Evolutionary conservation across 2,113 vertebrate genomes (phyloP).

Genomic region (Neolamprologus sp.): DNA sequence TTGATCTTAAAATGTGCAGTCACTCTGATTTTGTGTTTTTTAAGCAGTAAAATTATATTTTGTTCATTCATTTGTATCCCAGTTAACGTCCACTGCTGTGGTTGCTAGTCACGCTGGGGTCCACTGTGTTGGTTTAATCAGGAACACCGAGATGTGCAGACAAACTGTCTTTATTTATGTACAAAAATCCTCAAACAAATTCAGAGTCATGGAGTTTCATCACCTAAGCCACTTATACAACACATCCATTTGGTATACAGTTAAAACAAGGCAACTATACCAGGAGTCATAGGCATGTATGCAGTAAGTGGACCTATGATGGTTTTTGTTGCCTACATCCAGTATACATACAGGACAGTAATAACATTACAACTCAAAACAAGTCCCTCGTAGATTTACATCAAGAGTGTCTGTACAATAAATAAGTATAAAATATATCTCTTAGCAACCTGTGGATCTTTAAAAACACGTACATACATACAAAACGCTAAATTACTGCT

Average conservation of each 20-base stretch:
- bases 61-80: background rate
- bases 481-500: conserved; percentile 71
- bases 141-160: background rate
- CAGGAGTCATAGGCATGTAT: conserved; percentile 31
- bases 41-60: background rate
- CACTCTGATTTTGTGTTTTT: background rate
- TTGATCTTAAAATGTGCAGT: background rate
- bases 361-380: conserved; percentile 60
- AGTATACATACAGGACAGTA: conserved; percentile 45
- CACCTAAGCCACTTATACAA: conserved; percentile 62
- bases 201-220: conserved; percentile 22
- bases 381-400: conserved; percentile 54
- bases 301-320: conserved; percentile 2
- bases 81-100: background rate
- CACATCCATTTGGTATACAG: conserved; percentile 49
- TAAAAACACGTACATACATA: conserved; percentile 71
- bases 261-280: conserved; percentile 24
- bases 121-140: background rate
- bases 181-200: conserved; percentile 57
- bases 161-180: conserved; percentile 66
- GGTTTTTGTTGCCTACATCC: conserved; percentile 30
- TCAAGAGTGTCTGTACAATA: conserved; percentile 83
- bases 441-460: conserved; percentile 75
- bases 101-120: background rate
- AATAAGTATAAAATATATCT: conserved; percentile 99